Conservation (phyloP, 2,797 vertebrate species). For the Scolopax bukidnonensis region DNA sequence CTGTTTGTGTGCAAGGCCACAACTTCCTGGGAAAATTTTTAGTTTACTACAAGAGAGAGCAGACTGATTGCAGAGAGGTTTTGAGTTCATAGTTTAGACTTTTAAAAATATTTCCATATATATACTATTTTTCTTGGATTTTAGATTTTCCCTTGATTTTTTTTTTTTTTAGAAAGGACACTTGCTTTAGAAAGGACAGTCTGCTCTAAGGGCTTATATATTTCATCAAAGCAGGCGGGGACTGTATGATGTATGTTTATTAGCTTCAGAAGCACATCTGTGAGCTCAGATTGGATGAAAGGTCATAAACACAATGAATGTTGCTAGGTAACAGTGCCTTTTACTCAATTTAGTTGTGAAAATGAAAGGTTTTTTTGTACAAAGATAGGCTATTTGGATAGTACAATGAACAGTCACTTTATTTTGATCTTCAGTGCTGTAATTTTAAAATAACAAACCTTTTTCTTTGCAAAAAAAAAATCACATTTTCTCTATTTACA, state of each 20-base stretch:
- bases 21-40: constrained; percentile 6
- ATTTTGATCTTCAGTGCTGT: constrained; percentile 81
- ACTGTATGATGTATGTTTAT: constrained; percentile 81
- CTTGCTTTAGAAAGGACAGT: too few species aligned
- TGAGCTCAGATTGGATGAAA: constrained; percentile 83
- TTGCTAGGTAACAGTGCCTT: constrained; percentile 87
- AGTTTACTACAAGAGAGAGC: not conserved
- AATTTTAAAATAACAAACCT: constrained; percentile 79
- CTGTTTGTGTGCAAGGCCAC: not conserved
- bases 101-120: constrained; percentile 18
- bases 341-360: constrained; percentile 85
- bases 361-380: constrained; percentile 80
- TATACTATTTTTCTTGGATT: constrained; percentile 47
- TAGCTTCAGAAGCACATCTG: constrained; percentile 84
- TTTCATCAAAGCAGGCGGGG: constrained; percentile 69
- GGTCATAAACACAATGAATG: constrained; percentile 86
- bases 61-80: not conserved
- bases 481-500: constrained; percentile 56
- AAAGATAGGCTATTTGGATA: constrained; percentile 82
- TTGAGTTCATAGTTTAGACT: not conserved
- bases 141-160: constrained; percentile 46
- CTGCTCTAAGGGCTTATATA: constrained; percentile 52
- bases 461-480: constrained; percentile 39
- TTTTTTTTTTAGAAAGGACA: constrained; percentile 52
- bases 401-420: constrained; percentile 82